A percentile compares a stretch with the other conserved stretches of the same genome.
phyloP scores from a whole-genome alignment of 2,113 vertebrate genomes.

The Cyphomyrus plagiostoma region DNA sequence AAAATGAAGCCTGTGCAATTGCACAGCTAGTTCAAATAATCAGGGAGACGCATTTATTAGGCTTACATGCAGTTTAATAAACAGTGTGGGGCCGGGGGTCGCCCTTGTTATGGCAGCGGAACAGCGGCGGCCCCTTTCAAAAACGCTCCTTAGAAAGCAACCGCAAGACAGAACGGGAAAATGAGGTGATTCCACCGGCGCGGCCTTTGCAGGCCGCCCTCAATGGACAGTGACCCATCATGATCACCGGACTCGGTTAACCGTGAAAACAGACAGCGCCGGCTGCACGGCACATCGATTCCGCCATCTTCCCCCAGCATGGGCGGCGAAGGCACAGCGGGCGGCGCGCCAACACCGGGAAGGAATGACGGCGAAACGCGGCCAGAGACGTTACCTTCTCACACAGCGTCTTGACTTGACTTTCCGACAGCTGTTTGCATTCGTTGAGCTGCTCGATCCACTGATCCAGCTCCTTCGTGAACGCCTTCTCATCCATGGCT shows the following conservation, averaged over 20 bases:
- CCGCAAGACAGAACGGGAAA: not conserved
- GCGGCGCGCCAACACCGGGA: not conserved
- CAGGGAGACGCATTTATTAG: not conserved
- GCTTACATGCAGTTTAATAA: not conserved
- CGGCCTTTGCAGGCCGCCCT: not conserved
- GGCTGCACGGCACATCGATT: not conserved
- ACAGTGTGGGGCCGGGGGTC: not conserved
- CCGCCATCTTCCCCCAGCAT: not conserved
- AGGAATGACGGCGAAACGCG: not conserved
- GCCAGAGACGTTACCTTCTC: conserved; percentile 71
- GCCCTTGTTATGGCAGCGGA: not conserved
- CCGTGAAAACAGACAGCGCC: not conserved
- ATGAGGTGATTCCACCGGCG: not conserved
- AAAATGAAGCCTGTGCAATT: not conserved
- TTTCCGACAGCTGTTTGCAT: conserved; percentile 88
- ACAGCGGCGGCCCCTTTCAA: not conserved
- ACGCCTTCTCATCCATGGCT: conserved; percentile 86
- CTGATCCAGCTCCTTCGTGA: conserved; percentile 91
- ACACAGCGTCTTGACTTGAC: conserved; percentile 89
- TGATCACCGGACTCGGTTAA: not conserved
- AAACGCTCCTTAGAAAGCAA: not conserved
- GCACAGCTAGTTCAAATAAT: not conserved
- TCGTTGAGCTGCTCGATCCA: conserved; percentile 94
- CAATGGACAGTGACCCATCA: not conserved
- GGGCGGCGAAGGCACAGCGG: not conserved